These are phyloP conservation scores for Lamellibrachia satsuma DNA, from an alignment of 2,888 invertebrate species.

Conservation along the genomic window DNA sequence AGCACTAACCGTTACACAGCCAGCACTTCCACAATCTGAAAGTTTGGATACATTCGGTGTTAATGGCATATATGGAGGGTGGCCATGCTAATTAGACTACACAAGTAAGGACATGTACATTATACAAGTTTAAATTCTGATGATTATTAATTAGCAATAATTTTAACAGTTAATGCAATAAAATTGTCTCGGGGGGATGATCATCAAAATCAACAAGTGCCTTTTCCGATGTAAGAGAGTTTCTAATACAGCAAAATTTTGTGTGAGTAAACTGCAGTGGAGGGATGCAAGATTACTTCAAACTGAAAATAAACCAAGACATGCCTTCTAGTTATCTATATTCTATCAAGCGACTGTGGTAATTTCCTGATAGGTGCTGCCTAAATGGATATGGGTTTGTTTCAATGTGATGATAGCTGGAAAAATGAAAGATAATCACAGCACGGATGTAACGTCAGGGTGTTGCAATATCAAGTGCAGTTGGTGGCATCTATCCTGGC, in stretches of 20 bases:
- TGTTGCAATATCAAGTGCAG: neutral
- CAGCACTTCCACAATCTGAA: neutral
- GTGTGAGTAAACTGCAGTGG: neutral
- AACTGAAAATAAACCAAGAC: neutral
- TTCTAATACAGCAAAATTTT: neutral
- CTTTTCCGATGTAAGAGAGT: neutral
- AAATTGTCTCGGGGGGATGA: neutral
- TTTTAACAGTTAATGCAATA: neutral
- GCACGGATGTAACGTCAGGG: neutral
- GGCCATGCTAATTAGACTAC: neutral
- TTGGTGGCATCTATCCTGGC: neutral
- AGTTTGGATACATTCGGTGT: neutral
- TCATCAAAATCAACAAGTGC: neutral
- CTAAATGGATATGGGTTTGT: neutral
- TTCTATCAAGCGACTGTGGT: neutral
- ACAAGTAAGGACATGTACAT: neutral
- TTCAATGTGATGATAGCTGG: neutral
- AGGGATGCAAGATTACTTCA: neutral
- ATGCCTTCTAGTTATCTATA: neutral
- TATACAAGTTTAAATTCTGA: no score
- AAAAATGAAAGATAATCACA: neutral
- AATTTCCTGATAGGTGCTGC: neutral
- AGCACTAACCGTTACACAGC: neutral
- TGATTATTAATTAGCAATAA: neutral
- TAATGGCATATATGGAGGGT: neutral